phyloP scores from a whole-genome alignment of 2,888 invertebrate species.

The Ennomos erosarius region DNA sequence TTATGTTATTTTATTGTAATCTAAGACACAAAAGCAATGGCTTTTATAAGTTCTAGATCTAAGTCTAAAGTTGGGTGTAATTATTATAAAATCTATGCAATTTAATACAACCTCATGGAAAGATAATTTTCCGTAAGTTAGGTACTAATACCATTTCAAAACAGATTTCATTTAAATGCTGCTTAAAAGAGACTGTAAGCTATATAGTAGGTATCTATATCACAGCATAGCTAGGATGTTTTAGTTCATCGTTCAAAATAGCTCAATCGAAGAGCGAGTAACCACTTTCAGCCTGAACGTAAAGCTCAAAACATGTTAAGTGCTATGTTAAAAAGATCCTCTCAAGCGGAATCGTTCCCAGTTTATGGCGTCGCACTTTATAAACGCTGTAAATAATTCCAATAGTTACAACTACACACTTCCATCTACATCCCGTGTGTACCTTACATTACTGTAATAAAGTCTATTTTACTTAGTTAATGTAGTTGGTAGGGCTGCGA shows the following conservation, averaged over 20 bases:
- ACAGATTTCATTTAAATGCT: too few species aligned
- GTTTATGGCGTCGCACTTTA: slow-evolving; percentile 44
- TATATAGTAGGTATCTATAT: too few species aligned
- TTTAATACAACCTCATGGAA: too few species aligned
- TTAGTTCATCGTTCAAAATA: background rate
- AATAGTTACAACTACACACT: slow-evolving; percentile 34
- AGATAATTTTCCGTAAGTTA: too few species aligned
- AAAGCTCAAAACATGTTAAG: slow-evolving; percentile 18
- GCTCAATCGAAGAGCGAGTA: background rate
- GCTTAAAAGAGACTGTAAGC: too few species aligned
- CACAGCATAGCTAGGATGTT: too few species aligned
- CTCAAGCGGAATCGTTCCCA: slow-evolving; percentile 41
- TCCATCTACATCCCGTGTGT: slow-evolving; percentile 10
- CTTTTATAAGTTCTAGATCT: too few species aligned
- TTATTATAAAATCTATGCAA: too few species aligned
- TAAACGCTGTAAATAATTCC: slow-evolving; percentile 49
- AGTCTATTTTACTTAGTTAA: slow-evolving; percentile 30
- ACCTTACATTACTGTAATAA: slow-evolving; percentile 28
- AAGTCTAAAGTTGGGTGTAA: too few species aligned
- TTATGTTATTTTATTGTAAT: too few species aligned
- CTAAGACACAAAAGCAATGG: too few species aligned
- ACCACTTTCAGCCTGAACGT: background rate
- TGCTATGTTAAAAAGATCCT: slow-evolving; percentile 37
- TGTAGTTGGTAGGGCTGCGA: slow-evolving; percentile 27
- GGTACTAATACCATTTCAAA: too few species aligned